Base-by-base conservation (phyloP, 2,888 invertebrate species). In the Volucella bombylans region DNA sequence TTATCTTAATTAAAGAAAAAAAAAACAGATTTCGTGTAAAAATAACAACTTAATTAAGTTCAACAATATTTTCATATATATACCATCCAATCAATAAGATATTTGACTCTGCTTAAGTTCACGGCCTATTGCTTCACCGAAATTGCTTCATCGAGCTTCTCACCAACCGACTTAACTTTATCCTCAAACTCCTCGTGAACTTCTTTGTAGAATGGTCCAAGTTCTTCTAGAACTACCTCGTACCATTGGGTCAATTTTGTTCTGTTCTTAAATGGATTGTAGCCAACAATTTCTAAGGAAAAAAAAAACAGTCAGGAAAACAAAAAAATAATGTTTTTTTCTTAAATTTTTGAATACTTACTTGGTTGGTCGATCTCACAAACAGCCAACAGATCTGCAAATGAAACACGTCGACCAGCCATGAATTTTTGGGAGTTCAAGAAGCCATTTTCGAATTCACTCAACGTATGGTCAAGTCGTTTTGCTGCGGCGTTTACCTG, bases 291-390 rank as follows among this genome's bases (percentile, higher is more conserved):
- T 90, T 94, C 96, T 96, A 31, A 31, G 6, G 2, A 50, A 88
- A 89, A 69, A 57, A 52, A 77, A 49, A 65, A 14, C 2, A 45
- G 41, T n/a, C 12, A 38, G 2, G 0, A 14, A 49, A 78, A 23
- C 39, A n/a, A n/a, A n/a, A n/a, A n/a, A n/a, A n/a, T 12, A 50
- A 23, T 43, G 72, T 77, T 38, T 45, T 14, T 11, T 1, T 1
- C 23, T 12, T 2, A 12, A 1, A 52, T 23, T 47, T 64, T 50
- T 14, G 10, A 31, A 45, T 41, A 64, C 93, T 93, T 91, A 96
- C 96, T 93, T 73, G 95, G 94, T 91, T 96, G 96, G 90, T 96
- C 96, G 76, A 96, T 90, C 92, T 96, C 96, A 87, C 95, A 95
- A 12, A 94, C 94, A 1, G 95, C 96, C 87, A 95, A 92, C 73